phyloP scores from a whole-genome alignment of 2,113 vertebrate genomes.

The Xiphorhynchus elegans region DNA sequence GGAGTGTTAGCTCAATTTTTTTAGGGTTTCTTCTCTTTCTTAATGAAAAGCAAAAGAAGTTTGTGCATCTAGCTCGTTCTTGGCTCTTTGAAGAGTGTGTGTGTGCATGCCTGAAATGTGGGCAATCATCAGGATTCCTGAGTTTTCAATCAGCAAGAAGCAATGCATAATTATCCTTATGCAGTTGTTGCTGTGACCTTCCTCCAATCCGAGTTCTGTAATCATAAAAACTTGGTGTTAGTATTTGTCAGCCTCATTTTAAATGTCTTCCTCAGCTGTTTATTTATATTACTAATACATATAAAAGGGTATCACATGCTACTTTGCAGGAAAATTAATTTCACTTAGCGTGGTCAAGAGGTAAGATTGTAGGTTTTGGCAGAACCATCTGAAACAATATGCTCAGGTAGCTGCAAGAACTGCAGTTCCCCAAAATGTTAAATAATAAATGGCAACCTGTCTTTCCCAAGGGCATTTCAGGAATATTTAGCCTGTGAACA shows the following conservation, averaged over 20 bases:
- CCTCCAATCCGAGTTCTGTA: not conserved
- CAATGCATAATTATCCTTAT: not conserved
- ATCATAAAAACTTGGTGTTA: not conserved
- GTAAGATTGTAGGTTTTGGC: not conserved
- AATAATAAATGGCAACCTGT: not conserved
- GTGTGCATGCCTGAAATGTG: not conserved
- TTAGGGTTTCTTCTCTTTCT: not conserved
- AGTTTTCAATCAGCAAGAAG: not conserved
- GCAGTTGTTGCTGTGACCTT: slow-evolving; percentile 1
- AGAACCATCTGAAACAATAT: not conserved
- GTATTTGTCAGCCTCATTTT: not conserved
- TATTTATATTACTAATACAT: not conserved
- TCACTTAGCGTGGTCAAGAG: not conserved
- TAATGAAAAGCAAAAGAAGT: not conserved
- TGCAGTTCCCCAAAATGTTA: not conserved
- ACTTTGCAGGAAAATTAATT: not conserved
- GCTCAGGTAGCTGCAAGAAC: not conserved
- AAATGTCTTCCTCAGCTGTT: not conserved
- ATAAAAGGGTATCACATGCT: not conserved
- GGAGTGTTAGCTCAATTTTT: not conserved
- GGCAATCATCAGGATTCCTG: not conserved
- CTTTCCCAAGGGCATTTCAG: slow-evolving; percentile 37
- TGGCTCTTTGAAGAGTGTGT: not conserved
- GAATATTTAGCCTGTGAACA: slow-evolving; percentile 30
- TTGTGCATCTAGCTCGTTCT: not conserved